A percentile compares a stretch with the other conserved stretches of the same genome.
These are phyloP conservation scores for Hanleya hanleyi DNA, from an alignment of 2,888 invertebrate genomes.

Conservation along the genomic window DNA sequence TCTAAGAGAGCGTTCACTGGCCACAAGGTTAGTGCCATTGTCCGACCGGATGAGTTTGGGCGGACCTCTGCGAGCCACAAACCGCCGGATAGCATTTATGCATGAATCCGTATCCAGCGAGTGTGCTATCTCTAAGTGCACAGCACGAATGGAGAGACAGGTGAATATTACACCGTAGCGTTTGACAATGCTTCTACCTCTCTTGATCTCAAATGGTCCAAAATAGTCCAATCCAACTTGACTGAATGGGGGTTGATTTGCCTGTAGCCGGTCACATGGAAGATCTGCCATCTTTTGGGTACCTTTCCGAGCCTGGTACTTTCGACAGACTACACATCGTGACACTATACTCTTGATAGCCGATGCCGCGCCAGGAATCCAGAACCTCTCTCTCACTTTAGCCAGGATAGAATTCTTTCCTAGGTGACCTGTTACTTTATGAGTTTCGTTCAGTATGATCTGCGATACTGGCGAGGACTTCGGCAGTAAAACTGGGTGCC, in stretches of 20 bases:
- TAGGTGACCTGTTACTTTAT: no score
- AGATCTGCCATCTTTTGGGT: slow-evolving; percentile 33
- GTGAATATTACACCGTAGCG: slow-evolving; percentile 38
- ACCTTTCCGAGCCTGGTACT: slow-evolving; percentile 3
- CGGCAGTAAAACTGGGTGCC: slow-evolving; percentile 5
- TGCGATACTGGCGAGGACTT: neutral
- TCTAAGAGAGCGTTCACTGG: slow-evolving; percentile 27
- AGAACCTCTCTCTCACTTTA: no score
- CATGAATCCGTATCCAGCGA: slow-evolving; percentile 22
- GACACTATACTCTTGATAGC: neutral
- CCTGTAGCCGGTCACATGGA: slow-evolving; percentile 14
- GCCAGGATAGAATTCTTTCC: no score
- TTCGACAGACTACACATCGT: slow-evolving; percentile 22
- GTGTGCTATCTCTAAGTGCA: slow-evolving; percentile 29
- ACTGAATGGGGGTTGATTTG: slow-evolving; percentile 23
- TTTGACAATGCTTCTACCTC: slow-evolving; percentile 20
- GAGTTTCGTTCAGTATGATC: neutral
- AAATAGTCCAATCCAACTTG: slow-evolving; percentile 26
- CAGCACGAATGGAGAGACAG: slow-evolving; percentile 23
- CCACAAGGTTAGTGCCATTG: slow-evolving; percentile 36
- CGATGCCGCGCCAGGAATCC: slow-evolving; percentile 1
- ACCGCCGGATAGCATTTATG: slow-evolving; percentile 30
- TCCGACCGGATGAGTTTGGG: slow-evolving; percentile 1
- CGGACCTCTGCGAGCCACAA: slow-evolving; percentile 25
- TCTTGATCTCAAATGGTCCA: slow-evolving; percentile 26